Evolutionary conservation across 2,797 vertebrate species (phyloP).

Genomic region (Protosalanx chinensis): DNA sequence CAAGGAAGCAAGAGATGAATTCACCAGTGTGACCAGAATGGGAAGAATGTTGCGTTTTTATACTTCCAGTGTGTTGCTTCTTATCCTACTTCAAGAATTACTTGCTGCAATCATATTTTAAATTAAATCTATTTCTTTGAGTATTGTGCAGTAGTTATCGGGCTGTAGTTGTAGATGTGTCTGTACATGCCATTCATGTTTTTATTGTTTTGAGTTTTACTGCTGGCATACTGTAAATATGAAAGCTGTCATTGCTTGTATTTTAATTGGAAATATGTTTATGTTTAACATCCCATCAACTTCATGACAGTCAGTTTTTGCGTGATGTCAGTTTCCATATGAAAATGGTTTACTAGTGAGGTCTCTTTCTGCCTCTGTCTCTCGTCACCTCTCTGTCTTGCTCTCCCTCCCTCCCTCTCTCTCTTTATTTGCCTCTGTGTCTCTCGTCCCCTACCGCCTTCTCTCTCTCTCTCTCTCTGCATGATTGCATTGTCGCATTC

Average conservation of each 20-base stretch:
- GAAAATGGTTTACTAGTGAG: background rate
- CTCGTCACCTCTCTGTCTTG: too few relatives aligned
- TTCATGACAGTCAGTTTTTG: background rate
- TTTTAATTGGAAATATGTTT: background rate
- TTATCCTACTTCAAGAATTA: too few relatives aligned
- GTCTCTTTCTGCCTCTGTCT: background rate
- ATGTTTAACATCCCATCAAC: background rate
- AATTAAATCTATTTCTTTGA: background rate
- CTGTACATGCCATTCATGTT: too few relatives aligned
- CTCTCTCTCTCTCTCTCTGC: conserved; percentile 15
- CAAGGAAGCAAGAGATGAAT: background rate
- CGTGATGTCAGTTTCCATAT: background rate
- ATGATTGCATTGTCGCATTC: conserved; percentile 41
- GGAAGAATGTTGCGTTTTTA: conserved; percentile 6
- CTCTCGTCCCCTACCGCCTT: background rate
- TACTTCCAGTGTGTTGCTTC: conserved; percentile 11
- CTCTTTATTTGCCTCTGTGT: background rate
- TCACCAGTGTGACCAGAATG: background rate
- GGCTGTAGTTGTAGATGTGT: too few relatives aligned
- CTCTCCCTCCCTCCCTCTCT: background rate
- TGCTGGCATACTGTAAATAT: background rate
- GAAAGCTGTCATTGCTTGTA: background rate
- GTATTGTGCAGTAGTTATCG: too few relatives aligned
- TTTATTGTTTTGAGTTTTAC: background rate
- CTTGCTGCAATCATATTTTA: background rate